Evolutionary conservation across 2,797 vertebrate species (phyloP), one percentile per base, ranked within the genome.

Genomic region (Sarcophilus harrisii): DNA sequence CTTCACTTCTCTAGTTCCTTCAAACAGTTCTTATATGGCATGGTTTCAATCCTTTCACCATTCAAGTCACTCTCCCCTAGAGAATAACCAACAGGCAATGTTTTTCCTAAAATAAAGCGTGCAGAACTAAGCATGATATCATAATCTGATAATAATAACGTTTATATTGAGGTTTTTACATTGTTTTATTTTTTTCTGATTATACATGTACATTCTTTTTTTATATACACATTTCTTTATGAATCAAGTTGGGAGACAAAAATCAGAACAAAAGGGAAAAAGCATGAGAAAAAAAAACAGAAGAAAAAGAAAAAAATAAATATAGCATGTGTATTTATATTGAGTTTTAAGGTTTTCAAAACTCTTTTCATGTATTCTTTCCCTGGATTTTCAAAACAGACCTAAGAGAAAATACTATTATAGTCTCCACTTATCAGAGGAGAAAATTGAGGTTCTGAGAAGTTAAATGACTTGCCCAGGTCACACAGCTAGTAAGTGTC

Each of bases 281-380:
- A 55, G 54, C 54, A 55, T 55, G 54, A 55, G 54, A 5, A 55
- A 11, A 55, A 55, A 55, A 55, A 52, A 52, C 52, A 52, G 54
- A 55, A 55, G 54, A 55, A 55, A 55, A 55, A 55, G 54, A 55
- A 55, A 55, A 55, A 55, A 55, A 11, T 55, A 54, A 55, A 55
- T 55, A 55, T 55, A 55, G 54, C 8, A 55, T 11, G 54, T 55
- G 54, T 1, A 73, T 73, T 73, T 38, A 21, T 73, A 24, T 10
- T 38, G 66, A 28, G 12, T 8, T 38, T 73, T 38, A 38, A 73
- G n/a, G n/a, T 66, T 66, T 58, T 54, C 45, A 60, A 93, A 96
- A 55, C n/a, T 73, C 1, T 97, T 95, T 90, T 32, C 38, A 52
- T 13, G 29, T 93, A 90, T 60, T 60, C 90, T 59, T 32, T 58